Conservation (phyloP, 2,888 invertebrate species). For the Saturnia japonica region DNA sequence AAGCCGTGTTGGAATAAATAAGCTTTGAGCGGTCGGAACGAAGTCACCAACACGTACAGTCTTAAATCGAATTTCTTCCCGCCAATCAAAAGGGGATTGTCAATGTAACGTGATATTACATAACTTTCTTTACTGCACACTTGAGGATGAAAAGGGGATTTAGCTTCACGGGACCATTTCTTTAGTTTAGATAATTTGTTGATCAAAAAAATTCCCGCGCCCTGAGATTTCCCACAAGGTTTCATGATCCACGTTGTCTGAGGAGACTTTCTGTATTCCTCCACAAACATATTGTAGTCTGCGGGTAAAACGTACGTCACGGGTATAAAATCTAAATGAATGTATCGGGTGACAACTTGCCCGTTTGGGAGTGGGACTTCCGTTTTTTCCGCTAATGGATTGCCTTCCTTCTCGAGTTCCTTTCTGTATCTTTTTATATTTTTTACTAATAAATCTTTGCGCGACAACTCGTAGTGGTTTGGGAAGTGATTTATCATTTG, state of each 20-base stretch:
- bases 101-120: slow-evolving; percentile 96
- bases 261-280: slow-evolving; percentile 95
- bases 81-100: slow-evolving; percentile 95
- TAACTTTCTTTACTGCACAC: slow-evolving; percentile 91
- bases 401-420: slow-evolving; percentile 94
- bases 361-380: slow-evolving; percentile 77
- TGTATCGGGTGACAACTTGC: slow-evolving; percentile 85
- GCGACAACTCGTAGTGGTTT: slow-evolving; percentile 95
- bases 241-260: slow-evolving; percentile 93
- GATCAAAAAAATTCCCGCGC: slow-evolving; percentile 95
- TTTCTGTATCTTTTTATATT: slow-evolving; percentile 96
- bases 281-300: slow-evolving; percentile 97
- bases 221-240: slow-evolving; percentile 94
- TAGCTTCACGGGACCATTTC: slow-evolving; percentile 92
- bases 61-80: slow-evolving; percentile 97
- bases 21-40: slow-evolving; percentile 94
- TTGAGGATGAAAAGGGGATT: slow-evolving; percentile 91
- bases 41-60: slow-evolving; percentile 94
- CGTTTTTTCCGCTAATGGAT: slow-evolving; percentile 88
- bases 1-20: slow-evolving; percentile 95
- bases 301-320: slow-evolving; percentile 96
- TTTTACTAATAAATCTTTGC: slow-evolving; percentile 97
- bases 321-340: slow-evolving; percentile 94
- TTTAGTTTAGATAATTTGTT: slow-evolving; percentile 96
- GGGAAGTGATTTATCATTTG: slow-evolving; percentile 98